These are phyloP conservation scores for Drosophila vallismaia DNA, from an alignment of 2,888 invertebrate species.

Conservation along the genomic window DNA sequence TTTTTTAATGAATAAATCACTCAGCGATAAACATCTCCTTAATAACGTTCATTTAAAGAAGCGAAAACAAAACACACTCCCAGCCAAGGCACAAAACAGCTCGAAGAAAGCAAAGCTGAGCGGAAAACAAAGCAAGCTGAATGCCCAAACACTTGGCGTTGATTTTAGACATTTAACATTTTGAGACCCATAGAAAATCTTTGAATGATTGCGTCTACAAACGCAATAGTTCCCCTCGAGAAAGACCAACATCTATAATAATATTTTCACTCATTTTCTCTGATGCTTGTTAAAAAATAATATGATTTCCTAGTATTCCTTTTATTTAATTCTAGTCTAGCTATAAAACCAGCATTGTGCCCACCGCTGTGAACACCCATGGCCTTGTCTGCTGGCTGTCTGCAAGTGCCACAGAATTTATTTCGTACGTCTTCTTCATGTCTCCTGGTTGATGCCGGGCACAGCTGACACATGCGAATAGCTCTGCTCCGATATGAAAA, in stretches of 20 bases:
- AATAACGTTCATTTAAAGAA: constrained; percentile 83
- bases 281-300: too few species aligned
- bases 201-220: constrained; percentile 65
- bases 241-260: background rate
- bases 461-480: constrained; percentile 44
- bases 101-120: constrained; percentile 55
- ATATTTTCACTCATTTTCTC: too few species aligned
- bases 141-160: constrained; percentile 53
- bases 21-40: constrained; percentile 83
- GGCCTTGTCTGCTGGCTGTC: constrained; percentile 60
- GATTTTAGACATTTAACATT: constrained; percentile 59
- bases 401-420: constrained; percentile 75
- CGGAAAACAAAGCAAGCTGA: constrained; percentile 20
- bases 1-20: constrained; percentile 84
- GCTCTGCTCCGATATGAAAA: constrained; percentile 66
- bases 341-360: constrained; percentile 19
- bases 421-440: constrained; percentile 76
- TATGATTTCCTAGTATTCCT: constrained; percentile 4
- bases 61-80: constrained; percentile 71
- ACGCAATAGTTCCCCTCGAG: constrained; percentile 43
- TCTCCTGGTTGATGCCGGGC: constrained; percentile 55
- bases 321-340: background rate
- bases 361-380: constrained; percentile 27
- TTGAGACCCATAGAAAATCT: constrained; percentile 31
- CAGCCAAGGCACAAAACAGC: constrained; percentile 12